Conservation (phyloP, 2,113 vertebrate species). For the Nothoprocta perdicaria region DNA sequence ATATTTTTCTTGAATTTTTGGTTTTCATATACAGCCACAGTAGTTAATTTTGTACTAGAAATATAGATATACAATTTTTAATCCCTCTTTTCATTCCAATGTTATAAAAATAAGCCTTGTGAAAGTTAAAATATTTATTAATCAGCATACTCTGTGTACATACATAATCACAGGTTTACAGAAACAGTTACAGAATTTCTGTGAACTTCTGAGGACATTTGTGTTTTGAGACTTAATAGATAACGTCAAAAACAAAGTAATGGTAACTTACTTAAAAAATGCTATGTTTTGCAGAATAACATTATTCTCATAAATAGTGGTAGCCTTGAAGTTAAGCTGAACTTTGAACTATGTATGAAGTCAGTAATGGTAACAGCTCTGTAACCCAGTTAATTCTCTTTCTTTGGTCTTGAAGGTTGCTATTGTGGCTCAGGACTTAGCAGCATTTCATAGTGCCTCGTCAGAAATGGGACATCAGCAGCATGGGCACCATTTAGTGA, state of each 20-base stretch:
- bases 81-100: not conserved
- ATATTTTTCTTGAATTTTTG: rapidly evolving
- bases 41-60: not conserved
- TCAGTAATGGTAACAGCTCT: not conserved
- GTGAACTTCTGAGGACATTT: not conserved
- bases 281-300: not conserved
- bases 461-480: conserved; percentile 89
- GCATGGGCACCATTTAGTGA: conserved; percentile 86
- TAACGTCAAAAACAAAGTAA: not conserved
- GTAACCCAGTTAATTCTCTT: conserved; percentile 26
- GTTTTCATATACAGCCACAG: not conserved
- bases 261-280: not conserved
- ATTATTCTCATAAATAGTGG: not conserved
- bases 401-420: conserved; percentile 87
- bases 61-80: not conserved
- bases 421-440: conserved; percentile 96
- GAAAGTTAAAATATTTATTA: not conserved
- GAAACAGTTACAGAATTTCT: not conserved
- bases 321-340: not conserved
- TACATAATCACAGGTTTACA: not conserved
- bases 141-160: not conserved
- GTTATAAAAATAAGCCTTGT: not conserved
- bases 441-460: conserved; percentile 91
- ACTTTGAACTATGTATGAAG: not conserved
- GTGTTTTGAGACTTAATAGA: not conserved